Base-by-base conservation (phyloP, 2,888 invertebrate genomes). In the Leptinotarsa rubiginosa region DNA sequence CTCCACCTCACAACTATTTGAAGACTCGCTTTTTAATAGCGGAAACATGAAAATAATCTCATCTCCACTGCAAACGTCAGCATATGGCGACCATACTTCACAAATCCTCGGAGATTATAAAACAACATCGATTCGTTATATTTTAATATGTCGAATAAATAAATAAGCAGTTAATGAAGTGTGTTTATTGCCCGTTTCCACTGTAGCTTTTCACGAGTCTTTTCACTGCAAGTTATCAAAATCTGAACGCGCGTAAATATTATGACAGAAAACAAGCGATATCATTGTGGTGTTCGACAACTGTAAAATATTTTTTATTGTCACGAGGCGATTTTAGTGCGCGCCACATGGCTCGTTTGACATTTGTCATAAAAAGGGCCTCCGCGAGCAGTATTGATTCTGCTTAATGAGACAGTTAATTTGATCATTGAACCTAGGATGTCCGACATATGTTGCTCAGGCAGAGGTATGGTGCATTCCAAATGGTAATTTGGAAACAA, bases 151-250 rank as follows among this genome's bases (percentile, higher is more conserved):
- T 77, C 88, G 89, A 89, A 90, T 89, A 90, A 90, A 89, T 90
- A 90, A 90, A 90, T 90, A 90, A 89, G 89, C 89, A 89, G 88
- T 90, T 89, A 90, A 90, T 89, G 89, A 88, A 87, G 88, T 88
- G 89, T 90, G 90, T 90, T 90, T 90, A 90, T 81, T 78, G 75
- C 78, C 72, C 73, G 76, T 89, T 90, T 90, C 89, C 89, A 89
- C 89, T 89, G 89, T 89, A 89, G 89, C 89, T 89, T 89, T 89
- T 87, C 87, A 89, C 41, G 25, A 62, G 77, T 74, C 70, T 77
- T 90, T 90, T 89, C 89, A 89, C 89, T 89, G 89, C 89, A 89
- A 89, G 89, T 89, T 89, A 89, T 87, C 87, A 89, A 87, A 87
- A 88, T 85, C 64, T 74, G 88, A 86, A 41, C 41, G 88, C 87